phyloP scores from a whole-genome alignment of 2,888 invertebrate genomes.

The Antheraea assamensis region DNA sequence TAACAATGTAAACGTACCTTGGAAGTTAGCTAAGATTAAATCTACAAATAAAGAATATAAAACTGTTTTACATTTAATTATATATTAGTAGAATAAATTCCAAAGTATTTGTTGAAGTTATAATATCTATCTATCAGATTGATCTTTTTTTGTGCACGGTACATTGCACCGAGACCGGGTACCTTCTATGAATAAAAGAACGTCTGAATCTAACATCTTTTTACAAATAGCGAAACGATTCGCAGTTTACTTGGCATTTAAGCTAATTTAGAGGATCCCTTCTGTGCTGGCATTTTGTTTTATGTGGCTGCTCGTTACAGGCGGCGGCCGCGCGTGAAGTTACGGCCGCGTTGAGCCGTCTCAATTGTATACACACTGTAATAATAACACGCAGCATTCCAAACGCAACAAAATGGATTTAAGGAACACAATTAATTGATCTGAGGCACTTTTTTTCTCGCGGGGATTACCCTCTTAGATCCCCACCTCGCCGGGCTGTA shows the following conservation, averaged over 20 bases:
- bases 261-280: conserved; percentile 78
- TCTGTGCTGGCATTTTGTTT: conserved; percentile 79
- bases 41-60: not conserved
- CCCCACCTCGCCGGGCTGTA: too few relatives aligned
- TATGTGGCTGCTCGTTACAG: conserved; percentile 80
- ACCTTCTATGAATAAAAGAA: not conserved
- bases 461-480: too few relatives aligned
- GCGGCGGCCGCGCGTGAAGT: conserved; percentile 80
- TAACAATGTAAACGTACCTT: not conserved
- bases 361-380: conserved; percentile 41
- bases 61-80: not conserved
- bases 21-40: not conserved
- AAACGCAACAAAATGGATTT: not conserved
- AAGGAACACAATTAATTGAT: too few relatives aligned
- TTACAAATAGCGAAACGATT: conserved; percentile 78
- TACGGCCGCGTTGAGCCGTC: conserved; percentile 71
- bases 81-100: not conserved
- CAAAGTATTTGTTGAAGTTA: not conserved
- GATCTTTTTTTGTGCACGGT: not conserved
- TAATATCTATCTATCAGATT: not conserved
- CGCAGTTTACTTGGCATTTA: conserved; percentile 80
- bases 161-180: not conserved
- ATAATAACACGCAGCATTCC: conserved; percentile 26
- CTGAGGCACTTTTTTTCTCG: too few relatives aligned
- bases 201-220: conserved; percentile 44